Base-by-base conservation (phyloP, 2,888 invertebrate species). In the Machimus rusticus region DNA sequence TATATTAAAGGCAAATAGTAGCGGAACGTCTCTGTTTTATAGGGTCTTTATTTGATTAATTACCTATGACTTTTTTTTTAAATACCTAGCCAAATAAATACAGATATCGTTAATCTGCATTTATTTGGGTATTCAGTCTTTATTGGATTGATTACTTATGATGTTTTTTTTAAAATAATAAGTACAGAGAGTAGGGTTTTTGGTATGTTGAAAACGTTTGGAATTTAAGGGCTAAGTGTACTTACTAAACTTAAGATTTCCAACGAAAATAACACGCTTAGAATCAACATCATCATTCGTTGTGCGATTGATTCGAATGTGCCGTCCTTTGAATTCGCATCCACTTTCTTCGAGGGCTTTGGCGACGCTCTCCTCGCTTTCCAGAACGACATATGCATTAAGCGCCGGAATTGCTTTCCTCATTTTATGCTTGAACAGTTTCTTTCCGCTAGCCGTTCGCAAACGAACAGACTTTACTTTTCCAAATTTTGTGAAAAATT, bases 221-320 rank as follows among this genome's bases (percentile, higher is more conserved):
- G 39, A 8, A 12, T 9, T 43, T 43, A 43, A 0, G 12, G 43
- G 14, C 14, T n/a, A 12, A 12, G 16, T 3, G 31, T 57, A 89
- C 92, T 90, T 90, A 93, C 93, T 90, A 85, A 91, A 92, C 89
- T 91, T 92, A 0, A 93, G 90, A 89, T 92, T 93, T 23, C 93
- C 93, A 31, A 93, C 91, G 74, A 93, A 92, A 39, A 93, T 79
- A 0, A 91, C 91, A 28, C 90, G 90, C 87, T 92, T 92, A 1
- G 89, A 86, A 86, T 91, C 91, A 3, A 87, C 87, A 3, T 87
- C 78, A 0, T 14, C 78, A 8, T 57, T 87, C 0, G 88, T 74
- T 14, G 88, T 81, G 0, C 89, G 89, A 3, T 91, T 92, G 0
- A 93, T 90, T 5, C 93, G 90, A 46, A 93, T 88, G 76, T 91